phyloP scores from a whole-genome alignment of 2,113 vertebrate genomes.

The Macquaria australasica region DNA sequence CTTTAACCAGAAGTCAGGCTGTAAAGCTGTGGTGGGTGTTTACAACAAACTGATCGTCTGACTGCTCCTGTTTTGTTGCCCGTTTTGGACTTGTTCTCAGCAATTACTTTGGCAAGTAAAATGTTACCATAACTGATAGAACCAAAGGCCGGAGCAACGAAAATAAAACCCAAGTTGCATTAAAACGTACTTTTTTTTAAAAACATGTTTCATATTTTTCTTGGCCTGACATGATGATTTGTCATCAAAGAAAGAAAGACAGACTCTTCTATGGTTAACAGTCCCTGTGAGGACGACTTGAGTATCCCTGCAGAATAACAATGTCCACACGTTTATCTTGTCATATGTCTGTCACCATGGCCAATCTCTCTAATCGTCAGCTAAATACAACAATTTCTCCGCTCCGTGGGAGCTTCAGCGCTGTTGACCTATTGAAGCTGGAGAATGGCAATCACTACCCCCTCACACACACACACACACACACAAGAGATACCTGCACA shows the following conservation, averaged over 20 bases:
- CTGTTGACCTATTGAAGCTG: constrained; percentile 36
- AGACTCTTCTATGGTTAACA: not conserved
- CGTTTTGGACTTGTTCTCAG: too few species aligned
- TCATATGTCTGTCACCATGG: constrained; percentile 14
- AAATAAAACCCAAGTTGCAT: not conserved
- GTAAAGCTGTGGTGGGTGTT: not conserved
- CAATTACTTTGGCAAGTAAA: not conserved
- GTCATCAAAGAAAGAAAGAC: not conserved
- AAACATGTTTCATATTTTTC: not conserved
- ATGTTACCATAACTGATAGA: too few species aligned
- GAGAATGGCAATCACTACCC: constrained; percentile 7
- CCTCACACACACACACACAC: not conserved
- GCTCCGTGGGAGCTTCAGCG: not conserved
- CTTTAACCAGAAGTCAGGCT: not conserved
- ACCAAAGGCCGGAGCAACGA: too few species aligned
- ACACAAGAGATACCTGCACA: not conserved
- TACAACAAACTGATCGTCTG: not conserved
- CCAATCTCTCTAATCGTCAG: constrained; percentile 18
- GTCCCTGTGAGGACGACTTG: not conserved
- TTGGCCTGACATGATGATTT: not conserved
- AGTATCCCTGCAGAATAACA: constrained; percentile 11
- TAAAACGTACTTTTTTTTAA: not conserved
- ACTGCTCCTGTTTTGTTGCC: too few species aligned
- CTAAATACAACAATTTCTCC: constrained; percentile 36
- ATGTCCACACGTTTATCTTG: constrained; percentile 22